These are phyloP conservation scores for Pogoniulus pusillus DNA, from an alignment of 2,797 vertebrate genomes.

Conservation along the genomic window DNA sequence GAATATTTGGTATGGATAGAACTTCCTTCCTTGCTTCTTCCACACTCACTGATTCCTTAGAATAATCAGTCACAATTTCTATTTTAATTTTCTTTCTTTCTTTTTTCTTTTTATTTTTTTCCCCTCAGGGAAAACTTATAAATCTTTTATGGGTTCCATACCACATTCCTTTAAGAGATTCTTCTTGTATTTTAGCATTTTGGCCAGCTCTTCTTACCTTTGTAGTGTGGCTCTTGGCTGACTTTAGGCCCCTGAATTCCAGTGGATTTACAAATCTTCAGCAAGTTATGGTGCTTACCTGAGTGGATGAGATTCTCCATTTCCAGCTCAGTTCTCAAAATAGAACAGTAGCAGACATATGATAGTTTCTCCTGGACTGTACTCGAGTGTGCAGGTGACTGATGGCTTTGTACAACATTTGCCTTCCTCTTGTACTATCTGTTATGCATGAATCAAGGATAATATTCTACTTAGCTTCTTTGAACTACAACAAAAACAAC, in stretches of 20 bases:
- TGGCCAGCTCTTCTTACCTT: neutral
- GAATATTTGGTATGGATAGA: neutral
- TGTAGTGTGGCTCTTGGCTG: neutral
- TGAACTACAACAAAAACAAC: neutral
- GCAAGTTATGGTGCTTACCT: fast-evolving
- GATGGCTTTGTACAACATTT: neutral
- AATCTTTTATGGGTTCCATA: neutral
- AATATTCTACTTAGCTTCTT: neutral
- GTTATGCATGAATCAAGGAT: neutral
- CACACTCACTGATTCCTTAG: neutral
- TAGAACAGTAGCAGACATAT: neutral
- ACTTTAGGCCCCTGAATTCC: neutral
- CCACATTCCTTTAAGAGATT: neutral
- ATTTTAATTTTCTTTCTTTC: too few species aligned
- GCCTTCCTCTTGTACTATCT: neutral
- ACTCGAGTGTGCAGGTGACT: fast-evolving
- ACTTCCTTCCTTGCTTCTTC: neutral
- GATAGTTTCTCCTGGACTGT: fast-evolving
- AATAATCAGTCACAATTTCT: neutral
- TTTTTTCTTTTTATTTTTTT: neutral
- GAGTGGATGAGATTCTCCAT: neutral
- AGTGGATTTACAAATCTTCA: neutral
- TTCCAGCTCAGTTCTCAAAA: neutral
- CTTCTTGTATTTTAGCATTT: neutral
- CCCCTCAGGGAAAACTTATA: neutral